Conservation (phyloP, 2,113 vertebrate species). For the Peromyscus californicus region DNA sequence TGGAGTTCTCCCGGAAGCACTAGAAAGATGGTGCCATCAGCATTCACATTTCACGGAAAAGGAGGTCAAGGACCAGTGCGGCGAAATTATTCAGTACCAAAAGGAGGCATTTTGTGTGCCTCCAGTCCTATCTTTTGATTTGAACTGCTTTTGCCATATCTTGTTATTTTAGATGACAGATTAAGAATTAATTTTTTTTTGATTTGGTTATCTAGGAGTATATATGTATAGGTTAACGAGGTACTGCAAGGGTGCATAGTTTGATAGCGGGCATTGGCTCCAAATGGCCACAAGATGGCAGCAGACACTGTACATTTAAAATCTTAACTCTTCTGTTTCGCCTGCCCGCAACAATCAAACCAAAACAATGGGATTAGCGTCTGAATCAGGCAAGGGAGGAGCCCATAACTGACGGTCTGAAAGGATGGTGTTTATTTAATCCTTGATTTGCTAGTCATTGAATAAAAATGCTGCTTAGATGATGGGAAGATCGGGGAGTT, state of each 20-base stretch:
- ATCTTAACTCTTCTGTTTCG: neutral
- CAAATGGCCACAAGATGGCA: slow-evolving; percentile 85
- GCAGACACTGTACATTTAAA: slow-evolving; percentile 78
- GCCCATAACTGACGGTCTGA: neutral
- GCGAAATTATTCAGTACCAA: neutral
- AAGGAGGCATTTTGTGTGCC: neutral
- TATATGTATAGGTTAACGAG: neutral
- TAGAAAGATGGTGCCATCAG: neutral
- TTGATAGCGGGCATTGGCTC: neutral
- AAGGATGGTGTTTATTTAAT: neutral
- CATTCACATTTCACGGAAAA: neutral
- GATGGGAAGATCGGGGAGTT: neutral
- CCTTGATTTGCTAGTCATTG: neutral
- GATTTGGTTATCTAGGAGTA: neutral
- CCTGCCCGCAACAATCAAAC: neutral
- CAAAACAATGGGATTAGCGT: neutral
- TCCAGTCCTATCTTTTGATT: neutral
- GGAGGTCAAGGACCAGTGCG: neutral
- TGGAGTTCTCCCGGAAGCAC: neutral
- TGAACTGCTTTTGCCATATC: neutral
- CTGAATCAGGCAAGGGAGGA: neutral
- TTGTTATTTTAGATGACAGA: slow-evolving; percentile 4
- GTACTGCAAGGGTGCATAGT: neutral
- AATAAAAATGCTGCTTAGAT: neutral
- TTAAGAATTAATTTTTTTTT: neutral